Evolutionary conservation across 2,888 invertebrate genomes (phyloP), one percentile per base, ranked within the genome.

Genomic region (Trachelus iudaicus): DNA sequence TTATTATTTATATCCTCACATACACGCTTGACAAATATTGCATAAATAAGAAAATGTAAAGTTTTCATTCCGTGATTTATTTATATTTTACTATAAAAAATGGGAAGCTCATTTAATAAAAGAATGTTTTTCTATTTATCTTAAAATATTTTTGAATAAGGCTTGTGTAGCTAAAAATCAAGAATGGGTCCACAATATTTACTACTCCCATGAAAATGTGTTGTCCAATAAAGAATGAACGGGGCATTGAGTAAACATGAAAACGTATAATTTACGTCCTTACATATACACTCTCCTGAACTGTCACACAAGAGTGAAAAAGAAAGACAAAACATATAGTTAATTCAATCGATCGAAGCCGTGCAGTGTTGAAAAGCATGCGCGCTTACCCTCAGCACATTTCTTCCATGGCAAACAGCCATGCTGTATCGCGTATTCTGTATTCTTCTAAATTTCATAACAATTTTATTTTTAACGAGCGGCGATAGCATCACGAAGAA

Each of bases 401-500:
- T 76, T 40, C 76, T 79, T 69, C 23, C 73, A 71, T 77, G 69
- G 73, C 69, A 75, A 75, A 80, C 73, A 79, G 80, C 81, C 83
- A 90, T 90, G 90, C 85, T 88, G 83, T 83, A 84, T 81, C 84
- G 85, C 80, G 83, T 80, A 78, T 81, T 86, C 79, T 84, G 79
- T 79, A 81, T 88, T 83, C 77, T 88, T 83, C 81, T 88, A n/a
- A 82, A 85, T 83, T 82, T 89, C 78, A 73, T 89, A 76, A 83
- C 85, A 77, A 85, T 89, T 83, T 84, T 88, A 33, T 81, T 85
- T 73, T 83, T 81, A 37, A 82, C 81, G 23, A 80, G 77, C 69
- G 85, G 87, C 79, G 87, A 87, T 75, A 84, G 81, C 34, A 82
- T 85, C 75, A 77, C 81, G 34, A 86, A 83, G 56, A 82, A 86